Percentiles rank a stretch among this genome's conserved stretches.
phyloP scores from a whole-genome alignment of 2,113 vertebrate species.

The Potamarius usumacintae region DNA sequence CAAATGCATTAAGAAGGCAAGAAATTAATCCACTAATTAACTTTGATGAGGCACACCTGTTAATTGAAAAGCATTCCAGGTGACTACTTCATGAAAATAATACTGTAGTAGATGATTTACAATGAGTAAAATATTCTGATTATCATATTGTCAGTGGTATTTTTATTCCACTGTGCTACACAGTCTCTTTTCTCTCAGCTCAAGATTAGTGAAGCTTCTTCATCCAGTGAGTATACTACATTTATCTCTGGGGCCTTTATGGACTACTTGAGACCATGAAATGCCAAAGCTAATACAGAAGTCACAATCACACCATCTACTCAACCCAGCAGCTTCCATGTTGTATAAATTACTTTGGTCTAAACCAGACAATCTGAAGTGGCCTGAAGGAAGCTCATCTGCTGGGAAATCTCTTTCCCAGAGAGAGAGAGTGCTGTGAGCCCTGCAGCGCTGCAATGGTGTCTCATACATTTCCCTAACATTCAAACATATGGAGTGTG shows the following conservation, averaged over 20 bases:
- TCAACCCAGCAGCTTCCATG: conserved; percentile 41
- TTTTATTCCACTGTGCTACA: neutral
- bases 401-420: neutral
- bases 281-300: conserved; percentile 43
- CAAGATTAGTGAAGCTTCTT: neutral
- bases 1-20: no score
- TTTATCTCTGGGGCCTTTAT: conserved; percentile 40
- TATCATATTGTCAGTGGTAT: neutral
- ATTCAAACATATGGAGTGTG: neutral
- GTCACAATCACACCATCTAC: conserved; percentile 32
- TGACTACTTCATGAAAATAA: no score
- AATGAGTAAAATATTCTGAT: conserved; percentile 2
- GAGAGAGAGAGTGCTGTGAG: conserved; percentile 5
- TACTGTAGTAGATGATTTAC: neutral
- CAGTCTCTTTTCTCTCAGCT: neutral
- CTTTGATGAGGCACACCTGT: no score
- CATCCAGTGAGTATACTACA: neutral
- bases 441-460: conserved; percentile 10
- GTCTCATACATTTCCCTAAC: conserved; percentile 12
- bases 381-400: conserved; percentile 9
- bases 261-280: conserved; percentile 18
- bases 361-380: conserved; percentile 29
- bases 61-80: no score
- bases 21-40: no score
- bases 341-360: conserved; percentile 18